phyloP scores from a whole-genome alignment of 23 tunicate genomes.

The Trididemnum clinides region DNA sequence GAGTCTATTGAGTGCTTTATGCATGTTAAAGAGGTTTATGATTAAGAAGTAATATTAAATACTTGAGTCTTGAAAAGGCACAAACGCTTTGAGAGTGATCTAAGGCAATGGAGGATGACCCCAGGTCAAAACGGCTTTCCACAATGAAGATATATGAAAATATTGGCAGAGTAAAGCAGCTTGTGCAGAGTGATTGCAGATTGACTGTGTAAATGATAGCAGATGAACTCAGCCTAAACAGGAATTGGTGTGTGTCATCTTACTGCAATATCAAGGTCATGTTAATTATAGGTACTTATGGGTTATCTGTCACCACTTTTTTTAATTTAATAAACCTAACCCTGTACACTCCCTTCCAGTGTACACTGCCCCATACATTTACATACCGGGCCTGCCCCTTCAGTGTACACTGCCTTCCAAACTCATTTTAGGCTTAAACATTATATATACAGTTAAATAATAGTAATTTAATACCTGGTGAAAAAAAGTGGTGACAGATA shows the following conservation, averaged over 20 bases:
- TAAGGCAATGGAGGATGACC: background rate
- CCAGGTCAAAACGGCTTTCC: background rate
- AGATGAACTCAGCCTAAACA: background rate
- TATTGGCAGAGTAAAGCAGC: background rate
- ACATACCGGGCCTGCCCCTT: too few relatives aligned
- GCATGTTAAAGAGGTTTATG: background rate
- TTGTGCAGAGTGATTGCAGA: background rate
- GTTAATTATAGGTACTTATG: too few relatives aligned
- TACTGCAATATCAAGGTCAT: background rate
- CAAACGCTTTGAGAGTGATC: background rate
- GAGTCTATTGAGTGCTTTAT: background rate
- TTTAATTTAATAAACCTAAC: too few relatives aligned
- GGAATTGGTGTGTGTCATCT: background rate
- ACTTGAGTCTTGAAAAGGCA: background rate
- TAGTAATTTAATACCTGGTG: too few relatives aligned
- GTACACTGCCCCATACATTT: too few relatives aligned
- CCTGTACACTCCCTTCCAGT: too few relatives aligned
- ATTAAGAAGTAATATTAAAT: background rate
- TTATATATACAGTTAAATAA: too few relatives aligned
- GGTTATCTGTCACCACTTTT: too few relatives aligned
- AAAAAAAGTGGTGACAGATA: too few relatives aligned
- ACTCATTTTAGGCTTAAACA: too few relatives aligned
- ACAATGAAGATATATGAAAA: background rate
- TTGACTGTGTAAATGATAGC: background rate
- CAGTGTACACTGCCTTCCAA: too few relatives aligned